Evolutionary conservation across 2,113 vertebrate genomes (phyloP).

Genomic region (Ptychochromis oligacanthus): DNA sequence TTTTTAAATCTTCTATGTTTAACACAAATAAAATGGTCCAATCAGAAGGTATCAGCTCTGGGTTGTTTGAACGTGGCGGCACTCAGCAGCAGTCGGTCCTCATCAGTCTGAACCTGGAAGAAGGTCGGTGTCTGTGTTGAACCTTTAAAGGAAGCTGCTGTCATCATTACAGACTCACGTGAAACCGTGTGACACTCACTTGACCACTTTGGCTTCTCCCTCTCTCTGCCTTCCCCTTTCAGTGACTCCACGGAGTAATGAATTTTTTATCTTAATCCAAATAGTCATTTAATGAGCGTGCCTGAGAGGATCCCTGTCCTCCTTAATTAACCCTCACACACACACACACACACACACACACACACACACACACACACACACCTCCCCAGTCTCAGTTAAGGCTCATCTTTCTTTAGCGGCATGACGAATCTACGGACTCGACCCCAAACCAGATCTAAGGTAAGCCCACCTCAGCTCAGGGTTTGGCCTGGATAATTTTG

Average conservation of each 20-base stretch:
- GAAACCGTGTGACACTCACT: not conserved
- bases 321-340: constrained; percentile 11
- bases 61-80: not conserved
- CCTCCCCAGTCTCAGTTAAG: not conserved
- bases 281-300: constrained; percentile 10
- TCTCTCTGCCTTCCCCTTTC: not conserved
- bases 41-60: not conserved
- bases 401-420: constrained; percentile 6
- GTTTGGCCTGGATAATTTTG: not conserved
- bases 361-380: not conserved
- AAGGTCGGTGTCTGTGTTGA: not conserved
- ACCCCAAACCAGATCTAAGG: constrained; percentile 9
- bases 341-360: not conserved
- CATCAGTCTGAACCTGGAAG: not conserved
- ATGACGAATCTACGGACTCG: not conserved
- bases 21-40: not conserved
- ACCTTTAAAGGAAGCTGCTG: constrained; percentile 7
- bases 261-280: constrained; percentile 19
- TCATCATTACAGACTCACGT: not conserved
- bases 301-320: constrained; percentile 14
- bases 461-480: not conserved
- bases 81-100: not conserved
- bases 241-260: constrained; percentile 8
- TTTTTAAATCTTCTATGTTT: not conserved
- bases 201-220: not conserved